Base-by-base conservation (phyloP, 2,888 invertebrate genomes). In the Dione juno region DNA sequence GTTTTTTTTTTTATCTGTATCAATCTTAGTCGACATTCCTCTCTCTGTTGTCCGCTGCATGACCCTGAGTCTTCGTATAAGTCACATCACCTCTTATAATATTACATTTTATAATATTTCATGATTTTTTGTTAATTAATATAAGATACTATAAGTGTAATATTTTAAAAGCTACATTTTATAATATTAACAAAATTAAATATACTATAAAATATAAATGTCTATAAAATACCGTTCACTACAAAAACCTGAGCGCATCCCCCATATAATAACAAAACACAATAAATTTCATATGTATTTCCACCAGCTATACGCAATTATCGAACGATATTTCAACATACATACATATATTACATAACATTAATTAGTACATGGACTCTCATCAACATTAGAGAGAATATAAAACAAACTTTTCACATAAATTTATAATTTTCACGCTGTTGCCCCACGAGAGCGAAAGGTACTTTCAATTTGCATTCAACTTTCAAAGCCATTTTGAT, bases 381-480 rank as follows among this genome's bases (percentile, higher is more conserved):
- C 72, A 76, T 76, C 77, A 76, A 75, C 74, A 73, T 75, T 74
- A 73, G 75, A 63, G 71, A 67, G 72, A 72, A 70, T 71, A 75
- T 76, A 74, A 70, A 76, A 75, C 75, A 77, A 77, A 77, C 75
- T 77, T 77, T 75, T 43, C 69, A 73, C 75, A 77, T 77, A 77
- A 77, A 77, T 77, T 76, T 75, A 76, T 76, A 76, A 77, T 77
- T 76, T 75, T 71, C 74, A 45, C 73, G 73, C 71, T 68, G 74
- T 72, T 75, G 43, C 50, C 77, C 76, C 76, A 61, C 57, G 77
- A 72, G 76, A 74, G 70, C 64, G 72, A 73, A 67, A 70, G 66
- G 72, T 74, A 63, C 70, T 72, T 77, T 75, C 73, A 75, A 74
- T 73, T 75, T 72, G 72, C 74, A 76, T 75, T 75, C 69, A 71